Conservation (phyloP, 2,797 vertebrate genomes). For the Scomberomorus guttatus region DNA sequence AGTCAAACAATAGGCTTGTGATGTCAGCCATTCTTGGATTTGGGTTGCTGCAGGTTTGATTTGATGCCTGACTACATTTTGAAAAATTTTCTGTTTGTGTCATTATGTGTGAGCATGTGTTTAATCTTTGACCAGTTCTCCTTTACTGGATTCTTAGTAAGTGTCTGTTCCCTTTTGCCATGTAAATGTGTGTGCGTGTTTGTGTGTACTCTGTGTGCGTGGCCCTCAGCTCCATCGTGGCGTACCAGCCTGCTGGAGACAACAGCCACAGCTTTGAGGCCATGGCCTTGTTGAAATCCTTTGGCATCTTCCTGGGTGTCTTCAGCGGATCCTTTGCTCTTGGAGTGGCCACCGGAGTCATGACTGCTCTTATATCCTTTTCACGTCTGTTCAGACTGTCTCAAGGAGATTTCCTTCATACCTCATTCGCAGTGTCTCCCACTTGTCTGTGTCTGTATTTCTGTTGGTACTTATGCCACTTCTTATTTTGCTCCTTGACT, state of each 20-base stretch:
- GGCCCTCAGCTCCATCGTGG: constrained; percentile 91
- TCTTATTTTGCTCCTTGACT: constrained; percentile 68
- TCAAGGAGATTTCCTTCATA: no score
- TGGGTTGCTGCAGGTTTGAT: constrained; percentile 56
- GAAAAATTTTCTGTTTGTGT: constrained; percentile 9
- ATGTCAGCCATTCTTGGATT: constrained; percentile 40
- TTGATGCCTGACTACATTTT: constrained; percentile 37
- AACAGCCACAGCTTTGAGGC: constrained; percentile 97
- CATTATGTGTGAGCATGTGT: constrained; percentile 50
- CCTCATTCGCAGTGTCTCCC: no score
- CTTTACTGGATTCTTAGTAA: constrained; percentile 9
- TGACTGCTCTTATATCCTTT: constrained; percentile 97
- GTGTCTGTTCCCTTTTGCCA: constrained; percentile 13
- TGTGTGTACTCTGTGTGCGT: background rate
- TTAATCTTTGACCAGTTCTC: constrained; percentile 18
- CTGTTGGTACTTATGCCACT: background rate
- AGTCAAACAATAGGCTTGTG: background rate
- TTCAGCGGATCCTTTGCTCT: constrained; percentile 98
- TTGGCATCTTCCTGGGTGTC: constrained; percentile 94
- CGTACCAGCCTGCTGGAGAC: constrained; percentile 94
- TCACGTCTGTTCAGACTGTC: background rate
- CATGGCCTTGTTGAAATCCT: constrained; percentile 94
- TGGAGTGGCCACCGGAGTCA: constrained; percentile 94
- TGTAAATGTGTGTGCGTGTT: constrained; percentile 21
- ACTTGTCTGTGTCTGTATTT: background rate